Evolutionary conservation across 23 tunicate genomes (phyloP), one percentile per base, ranked within the genome.

Genomic region (Halocynthia roretzi): DNA sequence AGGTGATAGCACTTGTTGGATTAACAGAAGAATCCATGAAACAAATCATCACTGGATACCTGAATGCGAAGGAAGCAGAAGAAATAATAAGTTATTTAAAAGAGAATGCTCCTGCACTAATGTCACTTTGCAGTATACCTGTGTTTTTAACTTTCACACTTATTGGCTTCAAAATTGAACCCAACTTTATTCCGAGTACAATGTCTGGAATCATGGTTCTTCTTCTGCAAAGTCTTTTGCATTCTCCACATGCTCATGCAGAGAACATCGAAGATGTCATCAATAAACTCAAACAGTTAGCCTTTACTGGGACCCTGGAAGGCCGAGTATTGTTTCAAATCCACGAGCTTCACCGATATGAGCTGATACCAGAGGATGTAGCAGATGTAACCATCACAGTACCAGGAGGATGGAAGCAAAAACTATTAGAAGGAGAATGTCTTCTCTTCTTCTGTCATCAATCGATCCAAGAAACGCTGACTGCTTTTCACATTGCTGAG

Each of bases 1-100:
- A 10, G 19, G 70, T 65, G 15, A 65, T 65, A 20, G 70, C 70
- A 15, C 70, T 65, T 65, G 70, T 48, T 65, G 70, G 70, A 65
- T 65, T 65, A 15, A 65, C 70, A 11, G 31, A 9, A 48, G 70
- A 65, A 15, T 65, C 70, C 22, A 65, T 65, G 10, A 65, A 65
- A 15, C 48, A 65, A 65, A 65, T 65, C 9, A 65, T 65, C 31
- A 8, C 19, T 11, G 70, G 70, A 65, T 65, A 65, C 31, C 48
- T 20, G 19, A 6, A 48, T 20, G 31, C 22, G 22, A 48, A 65
- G 31, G 70, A 65, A 65, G 70, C 70, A 11, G 19, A 65, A 15
- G 5, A 65, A 65, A 65, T 15, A 65, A 65, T 65, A 48, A 48
- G 31, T 20, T 65, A 10, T 65, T 48, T 65, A 9, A 65, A 65